phyloP scores from a whole-genome alignment of 2,797 vertebrate genomes.

The Propithecus deckenii region DNA sequence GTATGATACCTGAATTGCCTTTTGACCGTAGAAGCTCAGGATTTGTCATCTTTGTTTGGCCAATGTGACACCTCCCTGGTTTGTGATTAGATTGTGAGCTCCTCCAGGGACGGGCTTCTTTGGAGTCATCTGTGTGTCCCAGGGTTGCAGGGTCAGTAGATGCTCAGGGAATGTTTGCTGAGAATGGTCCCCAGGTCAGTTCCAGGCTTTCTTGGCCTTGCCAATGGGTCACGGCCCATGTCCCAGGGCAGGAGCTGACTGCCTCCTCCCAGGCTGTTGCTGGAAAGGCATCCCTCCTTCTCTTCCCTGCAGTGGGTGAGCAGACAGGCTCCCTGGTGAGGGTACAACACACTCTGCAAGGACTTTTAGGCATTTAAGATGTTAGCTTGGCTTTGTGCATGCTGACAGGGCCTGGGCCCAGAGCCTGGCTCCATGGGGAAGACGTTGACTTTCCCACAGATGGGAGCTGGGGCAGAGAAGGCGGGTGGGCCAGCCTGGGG shows the following conservation, averaged over 20 bases:
- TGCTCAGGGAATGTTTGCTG: neutral
- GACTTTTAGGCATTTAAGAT: neutral
- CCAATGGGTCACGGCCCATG: neutral
- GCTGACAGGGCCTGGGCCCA: neutral
- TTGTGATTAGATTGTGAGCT: neutral
- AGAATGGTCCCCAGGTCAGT: neutral
- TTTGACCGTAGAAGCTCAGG: neutral
- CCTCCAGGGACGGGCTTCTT: neutral
- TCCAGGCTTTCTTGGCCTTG: neutral
- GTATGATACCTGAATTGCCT: neutral
- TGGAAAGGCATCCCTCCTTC: neutral
- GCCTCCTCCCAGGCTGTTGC: neutral
- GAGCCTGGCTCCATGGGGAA: neutral
- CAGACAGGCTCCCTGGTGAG: neutral
- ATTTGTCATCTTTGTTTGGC: neutral
- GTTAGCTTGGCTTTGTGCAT: neutral
- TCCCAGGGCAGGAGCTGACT: neutral
- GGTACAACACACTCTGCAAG: neutral
- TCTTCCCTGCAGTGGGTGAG: neutral
- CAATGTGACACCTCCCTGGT: neutral
- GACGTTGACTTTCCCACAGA: neutral
- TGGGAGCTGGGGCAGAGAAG: neutral
- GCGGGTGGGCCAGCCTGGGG: neutral
- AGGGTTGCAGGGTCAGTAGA: neutral
- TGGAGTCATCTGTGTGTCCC: too few relatives aligned